phyloP scores from a whole-genome alignment of 2,888 invertebrate species.

The Chaitophorus viminalis region DNA sequence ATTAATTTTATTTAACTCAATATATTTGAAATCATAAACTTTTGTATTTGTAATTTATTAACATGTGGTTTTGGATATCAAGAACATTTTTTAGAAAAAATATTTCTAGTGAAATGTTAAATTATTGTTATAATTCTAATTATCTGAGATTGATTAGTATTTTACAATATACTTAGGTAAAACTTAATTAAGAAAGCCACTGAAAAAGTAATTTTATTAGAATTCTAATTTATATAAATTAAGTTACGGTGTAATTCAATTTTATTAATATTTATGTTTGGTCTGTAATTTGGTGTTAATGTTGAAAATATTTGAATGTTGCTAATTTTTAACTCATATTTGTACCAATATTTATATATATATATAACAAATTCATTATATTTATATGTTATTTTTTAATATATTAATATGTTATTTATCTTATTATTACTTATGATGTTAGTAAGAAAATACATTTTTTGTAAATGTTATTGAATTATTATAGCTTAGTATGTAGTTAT shows the following conservation, averaged over 20 bases:
- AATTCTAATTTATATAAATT: background rate
- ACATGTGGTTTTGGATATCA: background rate
- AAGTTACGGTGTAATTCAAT: background rate
- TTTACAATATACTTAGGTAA: background rate
- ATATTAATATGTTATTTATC: too few species aligned
- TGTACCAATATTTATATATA: too few species aligned
- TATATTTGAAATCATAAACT: too few species aligned
- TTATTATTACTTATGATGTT: background rate
- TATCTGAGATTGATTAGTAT: background rate
- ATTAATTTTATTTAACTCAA: too few species aligned
- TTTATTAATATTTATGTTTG: background rate
- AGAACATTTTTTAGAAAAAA: background rate
- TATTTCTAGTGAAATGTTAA: background rate
- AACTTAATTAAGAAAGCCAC: background rate
- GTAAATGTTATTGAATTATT: background rate
- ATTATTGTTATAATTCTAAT: background rate
- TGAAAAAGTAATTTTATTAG: background rate
- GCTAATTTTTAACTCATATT: too few species aligned
- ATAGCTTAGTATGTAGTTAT: background rate
- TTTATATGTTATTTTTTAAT: too few species aligned
- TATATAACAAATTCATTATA: too few species aligned
- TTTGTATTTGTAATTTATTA: background rate
- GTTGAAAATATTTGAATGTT: background rate
- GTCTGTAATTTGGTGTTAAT: background rate
- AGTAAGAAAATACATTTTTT: background rate